These are phyloP conservation scores for Himalopsyche japonica DNA, from an alignment of 2,888 invertebrate genomes.

Conservation along the genomic window DNA sequence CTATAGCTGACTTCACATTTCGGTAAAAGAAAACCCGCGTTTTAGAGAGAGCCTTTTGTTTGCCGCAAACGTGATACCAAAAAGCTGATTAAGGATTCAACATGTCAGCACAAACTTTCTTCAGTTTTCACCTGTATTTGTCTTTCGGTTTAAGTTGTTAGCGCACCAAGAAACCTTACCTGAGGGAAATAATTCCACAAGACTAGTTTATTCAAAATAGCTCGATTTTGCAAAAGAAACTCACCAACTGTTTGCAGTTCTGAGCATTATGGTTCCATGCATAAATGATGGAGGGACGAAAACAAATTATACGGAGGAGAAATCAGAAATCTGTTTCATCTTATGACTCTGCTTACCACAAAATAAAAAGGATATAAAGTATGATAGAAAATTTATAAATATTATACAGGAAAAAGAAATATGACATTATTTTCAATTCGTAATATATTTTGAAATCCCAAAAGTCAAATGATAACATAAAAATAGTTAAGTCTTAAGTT, in stretches of 20 bases:
- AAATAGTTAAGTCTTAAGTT: too few relatives aligned
- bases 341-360: background rate
- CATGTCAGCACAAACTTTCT: conserved; percentile 39
- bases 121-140: conserved; percentile 38
- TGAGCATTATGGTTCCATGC: background rate
- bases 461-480: too few relatives aligned
- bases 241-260: background rate
- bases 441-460: too few relatives aligned
- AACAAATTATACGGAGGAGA: background rate
- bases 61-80: conserved; percentile 33
- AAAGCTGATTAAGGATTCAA: conserved; percentile 41
- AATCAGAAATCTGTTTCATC: background rate
- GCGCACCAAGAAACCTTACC: conserved; percentile 16
- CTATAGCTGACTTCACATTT: conserved; percentile 5
- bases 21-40: conserved; percentile 12
- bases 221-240: background rate
- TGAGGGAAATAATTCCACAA: conserved; percentile 22
- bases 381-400: too few relatives aligned
- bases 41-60: conserved; percentile 17
- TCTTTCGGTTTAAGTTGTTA: conserved; percentile 37
- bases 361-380: too few relatives aligned
- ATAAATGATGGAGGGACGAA: background rate
- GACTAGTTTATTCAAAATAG: conserved; percentile 6
- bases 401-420: too few relatives aligned
- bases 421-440: too few relatives aligned